A percentile compares a stretch with the other conserved stretches of the same genome.
Conservation (phyloP, 2,113 vertebrate genomes). For the Vombatus ursinus region DNA sequence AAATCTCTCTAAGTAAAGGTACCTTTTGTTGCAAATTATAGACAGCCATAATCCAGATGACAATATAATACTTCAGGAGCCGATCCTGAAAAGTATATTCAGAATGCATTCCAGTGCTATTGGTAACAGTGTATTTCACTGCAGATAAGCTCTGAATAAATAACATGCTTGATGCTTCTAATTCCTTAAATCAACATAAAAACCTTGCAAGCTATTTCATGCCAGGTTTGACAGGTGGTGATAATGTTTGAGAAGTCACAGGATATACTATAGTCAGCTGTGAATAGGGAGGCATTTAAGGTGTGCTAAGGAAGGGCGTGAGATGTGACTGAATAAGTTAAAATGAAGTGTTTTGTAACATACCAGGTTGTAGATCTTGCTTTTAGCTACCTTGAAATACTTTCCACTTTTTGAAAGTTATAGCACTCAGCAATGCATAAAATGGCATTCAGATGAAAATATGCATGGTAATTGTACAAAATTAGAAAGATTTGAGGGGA, state of each 20-base stretch:
- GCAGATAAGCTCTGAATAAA: conserved; percentile 78
- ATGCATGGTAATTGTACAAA: neutral
- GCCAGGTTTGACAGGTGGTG: conserved; percentile 73
- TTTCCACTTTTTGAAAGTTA: conserved; percentile 53
- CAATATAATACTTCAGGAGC: conserved; percentile 49
- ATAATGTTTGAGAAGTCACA: conserved; percentile 75
- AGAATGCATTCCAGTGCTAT: conserved; percentile 47
- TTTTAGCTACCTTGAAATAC: conserved; percentile 57
- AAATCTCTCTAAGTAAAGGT: conserved; percentile 27
- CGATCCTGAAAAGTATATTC: conserved; percentile 64
- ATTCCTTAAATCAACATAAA: conserved; percentile 80
- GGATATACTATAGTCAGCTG: conserved; percentile 46
- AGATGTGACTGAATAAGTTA: conserved; percentile 61
- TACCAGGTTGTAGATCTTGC: conserved; percentile 29
- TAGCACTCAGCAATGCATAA: conserved; percentile 47
- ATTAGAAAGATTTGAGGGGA: conserved; percentile 33
- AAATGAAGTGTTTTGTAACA: conserved; percentile 70
- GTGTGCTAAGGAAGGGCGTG: conserved; percentile 39
- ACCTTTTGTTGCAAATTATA: conserved; percentile 41
- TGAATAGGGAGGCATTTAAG: conserved; percentile 52
- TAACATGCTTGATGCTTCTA: conserved; percentile 73
- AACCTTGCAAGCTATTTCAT: conserved; percentile 79
- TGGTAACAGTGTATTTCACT: conserved; percentile 68
- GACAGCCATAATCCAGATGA: conserved; percentile 62
- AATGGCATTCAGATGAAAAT: conserved; percentile 35